Evolutionary conservation across 2,888 invertebrate genomes (phyloP), one percentile per base, ranked within the genome.

Genomic region (Tachina fera): DNA sequence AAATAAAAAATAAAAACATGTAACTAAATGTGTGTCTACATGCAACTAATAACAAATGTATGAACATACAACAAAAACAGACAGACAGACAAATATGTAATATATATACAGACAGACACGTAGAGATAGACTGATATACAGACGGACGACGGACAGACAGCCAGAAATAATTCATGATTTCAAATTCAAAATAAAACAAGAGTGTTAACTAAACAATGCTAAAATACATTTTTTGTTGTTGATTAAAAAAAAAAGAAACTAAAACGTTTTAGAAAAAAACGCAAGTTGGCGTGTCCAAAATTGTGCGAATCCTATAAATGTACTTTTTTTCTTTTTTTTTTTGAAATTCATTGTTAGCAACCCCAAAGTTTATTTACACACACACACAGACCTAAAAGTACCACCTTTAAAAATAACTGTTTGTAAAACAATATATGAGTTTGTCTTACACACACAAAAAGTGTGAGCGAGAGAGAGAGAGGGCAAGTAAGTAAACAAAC

Each of bases 251-350:
- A 71, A 45, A 58, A 71, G 19, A 47, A 47, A 31, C 31, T 6
- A 31, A 78, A 83, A 68, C 72, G 70, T 65, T 84, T 85, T 75
- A 65, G 70, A 75, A 79, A 79, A 83, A 83, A 86, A 86, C 86
- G 86, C 86, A 83, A 86, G 77, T 72, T 86, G 76, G 86, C 86
- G 86, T 86, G 86, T 86, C 80, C 86, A 77, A 86, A 83, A 86
- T 83, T 83, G 77, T 86, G 83, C 86, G 83, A 86, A 86, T 83
- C 76, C 83, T 83, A 84, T 56, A 61, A 75, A 84, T 47, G 68
- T 74, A 79, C 14, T 61, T 61, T 78, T 67, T 31, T 67, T 61
- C 60, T 78, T 67, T 31, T 67, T 61, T 19, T 39, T 63, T 56
- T 41, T 60, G n/a, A 49, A 60, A 60, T 49, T 56, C 58, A 60